Evolutionary conservation across 2,113 vertebrate genomes (phyloP), one percentile per base, ranked within the genome.

Genomic region (Neodon shergylaensis): DNA sequence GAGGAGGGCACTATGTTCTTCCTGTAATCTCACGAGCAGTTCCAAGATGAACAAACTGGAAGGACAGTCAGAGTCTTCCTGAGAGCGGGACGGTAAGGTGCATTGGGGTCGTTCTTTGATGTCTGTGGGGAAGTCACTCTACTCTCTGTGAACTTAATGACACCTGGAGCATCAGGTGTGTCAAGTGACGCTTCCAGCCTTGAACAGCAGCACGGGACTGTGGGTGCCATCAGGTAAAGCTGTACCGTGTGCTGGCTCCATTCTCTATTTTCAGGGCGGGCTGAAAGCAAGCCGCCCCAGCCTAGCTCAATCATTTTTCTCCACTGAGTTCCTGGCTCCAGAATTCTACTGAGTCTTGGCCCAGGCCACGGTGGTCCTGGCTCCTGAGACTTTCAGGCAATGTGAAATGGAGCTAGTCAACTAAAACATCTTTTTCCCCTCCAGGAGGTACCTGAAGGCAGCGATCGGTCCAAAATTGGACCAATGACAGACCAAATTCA

Each of bases 191-290:
- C 61, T 88, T 61, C 84, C 4, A 39, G 76, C n/a, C n/a, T 11
- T 7, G 42, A 52, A 83, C 42, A 82, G 68, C 61, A 26, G 16
- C 0, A 0, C 0, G 19, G 36, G 1, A 1, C 21, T 3, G 22
- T 12, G 6, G 6, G 5, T 5, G 88, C 33, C n/a, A 49, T 42
- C 47, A 39, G 91, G 44, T n/a, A 42, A 26, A 77, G 66, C 73
- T 44, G 42, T 5, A 2, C 11, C 2, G 13, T 22, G 61, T 73
- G 76, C 73, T 78, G 93, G 44, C 47, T 33, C 77, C 33, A 44
- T 21, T 39, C 70, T 82, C 66, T 65, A 39, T 79, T 68, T 86
- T 65, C 81, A 92, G 74, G 88, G 79, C 3, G 70, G 66, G 70
- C 31, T 33, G 54, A 83, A 65, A 65, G 44, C 70, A 65, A 94